Evolutionary conservation across 2,113 vertebrate genomes (phyloP).

Genomic region (Chaenogobius annularis): DNA sequence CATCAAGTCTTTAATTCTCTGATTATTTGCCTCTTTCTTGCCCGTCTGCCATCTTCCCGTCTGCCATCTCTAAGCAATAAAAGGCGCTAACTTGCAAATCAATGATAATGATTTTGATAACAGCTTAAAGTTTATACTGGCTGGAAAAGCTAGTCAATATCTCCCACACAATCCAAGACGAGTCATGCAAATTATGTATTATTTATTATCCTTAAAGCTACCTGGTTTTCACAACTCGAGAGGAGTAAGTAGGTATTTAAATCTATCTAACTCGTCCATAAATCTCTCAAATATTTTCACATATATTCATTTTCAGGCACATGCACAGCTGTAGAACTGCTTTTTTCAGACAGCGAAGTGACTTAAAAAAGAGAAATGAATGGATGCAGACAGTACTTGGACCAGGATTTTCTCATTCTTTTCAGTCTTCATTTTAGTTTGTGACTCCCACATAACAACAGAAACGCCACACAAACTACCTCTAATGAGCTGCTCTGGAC

Average conservation of each 20-base stretch:
- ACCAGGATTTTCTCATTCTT: background rate
- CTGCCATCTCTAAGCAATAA: background rate
- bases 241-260: too few species aligned
- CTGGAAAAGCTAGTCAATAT: background rate
- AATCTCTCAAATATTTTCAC: too few species aligned
- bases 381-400: too few species aligned
- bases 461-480: slow-evolving; percentile 16
- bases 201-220: too few species aligned
- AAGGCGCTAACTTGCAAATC: background rate
- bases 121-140: background rate
- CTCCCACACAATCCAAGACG: too few species aligned
- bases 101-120: background rate
- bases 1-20: background rate
- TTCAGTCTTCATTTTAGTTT: slow-evolving; percentile 2
- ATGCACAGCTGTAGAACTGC: too few species aligned
- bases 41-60: background rate
- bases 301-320: too few species aligned
- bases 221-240: too few species aligned
- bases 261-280: too few species aligned
- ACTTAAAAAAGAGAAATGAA: too few species aligned
- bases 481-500: slow-evolving; percentile 39
- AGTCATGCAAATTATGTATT: background rate
- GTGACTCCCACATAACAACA: slow-evolving; percentile 7
- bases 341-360: too few species aligned
- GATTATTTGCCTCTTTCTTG: background rate